These are phyloP conservation scores for Gambelia wislizenii DNA, from an alignment of 2,797 vertebrate species.

Conservation along the genomic window DNA sequence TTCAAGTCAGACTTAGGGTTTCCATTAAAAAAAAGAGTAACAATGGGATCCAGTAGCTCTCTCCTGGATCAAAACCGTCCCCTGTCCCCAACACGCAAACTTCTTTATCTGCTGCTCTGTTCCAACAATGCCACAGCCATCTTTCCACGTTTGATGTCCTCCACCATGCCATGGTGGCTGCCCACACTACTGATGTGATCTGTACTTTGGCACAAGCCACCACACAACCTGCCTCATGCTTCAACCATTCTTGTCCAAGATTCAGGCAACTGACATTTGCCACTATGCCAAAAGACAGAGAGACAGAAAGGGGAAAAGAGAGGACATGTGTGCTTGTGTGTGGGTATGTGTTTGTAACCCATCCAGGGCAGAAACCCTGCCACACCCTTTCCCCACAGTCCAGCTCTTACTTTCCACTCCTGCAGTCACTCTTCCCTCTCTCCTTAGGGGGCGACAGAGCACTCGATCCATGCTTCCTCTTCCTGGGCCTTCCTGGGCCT, in stretches of 20 bases:
- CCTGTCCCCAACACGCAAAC: background rate
- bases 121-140: no score
- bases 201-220: background rate
- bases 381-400: constrained; percentile 68
- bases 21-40: background rate
- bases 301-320: background rate
- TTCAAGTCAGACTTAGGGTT: background rate
- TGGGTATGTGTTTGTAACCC: no score
- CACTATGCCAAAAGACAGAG: background rate
- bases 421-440: constrained; percentile 88
- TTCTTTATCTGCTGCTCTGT: no score
- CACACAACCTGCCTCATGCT: background rate
- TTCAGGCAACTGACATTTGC: background rate
- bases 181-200: rapidly evolving
- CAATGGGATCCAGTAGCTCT: no score
- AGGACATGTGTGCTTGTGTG: background rate
- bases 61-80: background rate
- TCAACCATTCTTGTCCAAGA: no score
- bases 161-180: background rate
- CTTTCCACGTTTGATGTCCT: background rate
- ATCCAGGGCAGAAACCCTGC: background rate
- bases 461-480: constrained; percentile 90
- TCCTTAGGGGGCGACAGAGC: constrained; percentile 85
- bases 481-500: constrained; percentile 94
- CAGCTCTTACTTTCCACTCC: constrained; percentile 92